A percentile compares a stretch with the other conserved stretches of the same genome.
phyloP scores from a whole-genome alignment of 2,888 invertebrate species.

The Macrophya alboannulata region DNA sequence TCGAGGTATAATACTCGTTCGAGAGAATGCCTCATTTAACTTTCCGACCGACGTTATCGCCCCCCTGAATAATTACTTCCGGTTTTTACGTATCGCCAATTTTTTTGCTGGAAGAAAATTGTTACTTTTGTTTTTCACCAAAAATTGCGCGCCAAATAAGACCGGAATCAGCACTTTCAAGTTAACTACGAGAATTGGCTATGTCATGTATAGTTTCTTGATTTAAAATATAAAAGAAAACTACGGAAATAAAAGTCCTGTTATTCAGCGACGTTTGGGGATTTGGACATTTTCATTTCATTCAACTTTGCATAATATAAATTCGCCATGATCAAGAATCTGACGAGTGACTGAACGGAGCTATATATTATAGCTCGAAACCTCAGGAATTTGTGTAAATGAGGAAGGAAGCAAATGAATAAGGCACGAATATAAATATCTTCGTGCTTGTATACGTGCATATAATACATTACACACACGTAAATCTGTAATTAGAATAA shows the following conservation, averaged over 20 bases:
- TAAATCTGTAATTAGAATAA: constrained; percentile 7
- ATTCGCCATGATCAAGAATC: background rate
- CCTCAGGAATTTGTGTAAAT: background rate
- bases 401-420: background rate
- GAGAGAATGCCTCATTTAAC: constrained; percentile 28
- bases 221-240: no score
- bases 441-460: background rate
- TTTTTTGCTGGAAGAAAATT: background rate
- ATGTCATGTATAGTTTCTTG: background rate
- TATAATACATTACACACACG: background rate
- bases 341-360: background rate
- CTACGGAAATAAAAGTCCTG: background rate
- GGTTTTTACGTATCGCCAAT: constrained; percentile 30
- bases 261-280: background rate
- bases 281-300: no score
- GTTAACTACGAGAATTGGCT: background rate
- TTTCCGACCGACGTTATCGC: constrained; percentile 34
- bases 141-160: background rate
- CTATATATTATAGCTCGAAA: background rate
- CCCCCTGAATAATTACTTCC: constrained; percentile 43
- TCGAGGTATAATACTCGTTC: background rate
- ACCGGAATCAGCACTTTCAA: background rate
- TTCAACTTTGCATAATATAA: background rate
- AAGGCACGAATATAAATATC: background rate
- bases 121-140: background rate